phyloP scores from a whole-genome alignment of 2,888 invertebrate species.

The Sycophila texana region DNA sequence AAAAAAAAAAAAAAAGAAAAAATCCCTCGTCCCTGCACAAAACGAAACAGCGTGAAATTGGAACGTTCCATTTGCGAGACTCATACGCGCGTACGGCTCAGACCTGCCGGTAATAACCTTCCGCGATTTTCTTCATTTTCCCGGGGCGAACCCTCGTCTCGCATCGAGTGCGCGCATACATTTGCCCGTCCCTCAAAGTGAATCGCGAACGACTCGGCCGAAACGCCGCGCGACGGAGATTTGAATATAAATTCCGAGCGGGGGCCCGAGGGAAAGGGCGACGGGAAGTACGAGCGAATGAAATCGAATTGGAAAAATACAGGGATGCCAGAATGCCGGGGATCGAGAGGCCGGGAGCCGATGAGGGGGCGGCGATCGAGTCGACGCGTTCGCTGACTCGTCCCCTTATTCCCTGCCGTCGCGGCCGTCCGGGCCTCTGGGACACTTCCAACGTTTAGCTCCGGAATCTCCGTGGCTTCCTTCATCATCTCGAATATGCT shows the following conservation, averaged over 20 bases:
- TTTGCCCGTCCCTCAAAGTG: conserved; percentile 37
- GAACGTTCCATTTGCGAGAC: conserved; percentile 27
- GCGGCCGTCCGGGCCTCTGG: neutral
- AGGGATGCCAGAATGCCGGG: conserved; percentile 33
- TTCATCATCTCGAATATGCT: too few relatives aligned
- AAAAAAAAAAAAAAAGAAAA: neutral
- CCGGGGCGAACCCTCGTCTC: neutral
- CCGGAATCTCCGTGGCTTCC: too few relatives aligned
- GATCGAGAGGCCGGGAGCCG: neutral
- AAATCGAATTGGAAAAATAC: conserved; percentile 51
- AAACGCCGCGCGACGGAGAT: conserved; percentile 46
- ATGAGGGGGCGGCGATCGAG: neutral
- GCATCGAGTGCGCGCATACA: conserved; percentile 31
- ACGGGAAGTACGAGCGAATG: conserved; percentile 22
- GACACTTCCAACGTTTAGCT: conserved; percentile 33
- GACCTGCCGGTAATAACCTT: conserved; percentile 33
- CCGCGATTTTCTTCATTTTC: conserved; percentile 19
- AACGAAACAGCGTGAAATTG: conserved; percentile 16
- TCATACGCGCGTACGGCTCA: neutral
- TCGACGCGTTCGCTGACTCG: neutral
- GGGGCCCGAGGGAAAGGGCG: conserved; percentile 13
- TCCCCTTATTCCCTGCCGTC: neutral
- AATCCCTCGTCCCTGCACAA: too few relatives aligned
- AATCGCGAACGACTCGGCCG: conserved; percentile 33
- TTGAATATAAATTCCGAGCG: conserved; percentile 57